phyloP scores from a whole-genome alignment of 2,797 vertebrate genomes.

The Gila robusta region DNA sequence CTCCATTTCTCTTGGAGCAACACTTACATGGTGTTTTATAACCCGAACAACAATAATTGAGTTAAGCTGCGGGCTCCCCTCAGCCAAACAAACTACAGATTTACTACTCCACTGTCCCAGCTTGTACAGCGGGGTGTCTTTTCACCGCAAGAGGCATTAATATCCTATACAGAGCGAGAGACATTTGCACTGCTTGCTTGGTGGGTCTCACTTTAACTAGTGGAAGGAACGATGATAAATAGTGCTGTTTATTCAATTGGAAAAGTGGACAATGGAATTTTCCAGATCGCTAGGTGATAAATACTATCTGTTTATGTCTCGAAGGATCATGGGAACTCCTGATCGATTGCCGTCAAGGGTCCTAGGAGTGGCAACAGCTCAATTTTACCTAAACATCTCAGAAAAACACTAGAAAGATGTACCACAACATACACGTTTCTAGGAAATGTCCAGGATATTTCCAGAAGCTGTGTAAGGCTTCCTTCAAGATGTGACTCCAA shows the following conservation, averaged over 20 bases:
- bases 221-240: neutral
- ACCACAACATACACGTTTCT: neutral
- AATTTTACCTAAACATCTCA: conserved; percentile 8
- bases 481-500: conserved; percentile 6
- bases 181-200: neutral
- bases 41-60: conserved; percentile 35
- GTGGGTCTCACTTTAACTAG: conserved; percentile 11
- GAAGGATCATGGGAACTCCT: neutral
- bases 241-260: conserved; percentile 18
- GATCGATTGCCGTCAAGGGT: neutral
- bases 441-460: conserved; percentile 25
- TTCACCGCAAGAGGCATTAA: conserved; percentile 27
- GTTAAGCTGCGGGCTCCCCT: conserved; percentile 38
- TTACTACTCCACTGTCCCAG: conserved; percentile 31
- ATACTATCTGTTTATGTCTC: conserved; percentile 17
- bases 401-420: conserved; percentile 27
- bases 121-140: conserved; percentile 17
- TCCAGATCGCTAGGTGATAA: neutral
- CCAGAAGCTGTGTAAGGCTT: conserved; percentile 13
- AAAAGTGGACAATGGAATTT: conserved; percentile 25
- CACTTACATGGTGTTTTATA: conserved; percentile 43
- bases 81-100: conserved; percentile 41
- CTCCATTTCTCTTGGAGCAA: conserved; percentile 24
- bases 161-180: neutral
- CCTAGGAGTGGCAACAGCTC: neutral